phyloP scores from a whole-genome alignment of 1,140 invertebrate species.

The Camponotus pennsylvanicus region DNA sequence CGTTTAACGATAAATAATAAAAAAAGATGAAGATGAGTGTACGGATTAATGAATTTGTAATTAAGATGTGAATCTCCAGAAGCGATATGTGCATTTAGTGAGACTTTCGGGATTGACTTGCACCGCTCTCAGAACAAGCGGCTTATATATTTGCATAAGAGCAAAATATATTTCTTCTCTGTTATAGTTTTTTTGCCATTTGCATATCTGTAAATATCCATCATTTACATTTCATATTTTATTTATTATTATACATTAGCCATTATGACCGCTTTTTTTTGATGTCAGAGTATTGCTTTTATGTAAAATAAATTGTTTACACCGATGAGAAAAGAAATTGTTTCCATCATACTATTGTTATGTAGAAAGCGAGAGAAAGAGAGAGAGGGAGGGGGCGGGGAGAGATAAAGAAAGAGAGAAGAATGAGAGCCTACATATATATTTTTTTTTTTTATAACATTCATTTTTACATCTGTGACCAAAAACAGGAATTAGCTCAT shows the following conservation, averaged over 20 bases:
- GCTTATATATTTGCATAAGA: constrained; percentile 67
- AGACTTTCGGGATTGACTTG: neutral
- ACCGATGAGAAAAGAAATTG: constrained; percentile 72
- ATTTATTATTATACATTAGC: constrained; percentile 84
- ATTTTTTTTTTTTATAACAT: constrained; percentile 68
- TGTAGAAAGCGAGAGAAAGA: constrained; percentile 62
- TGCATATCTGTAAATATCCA: constrained; percentile 85
- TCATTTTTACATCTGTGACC: constrained; percentile 69
- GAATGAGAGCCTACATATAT: constrained; percentile 70
- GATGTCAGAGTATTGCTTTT: constrained; percentile 79
- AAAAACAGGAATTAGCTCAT: constrained; percentile 57
- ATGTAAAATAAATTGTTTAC: constrained; percentile 84
- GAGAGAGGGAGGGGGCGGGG: constrained; percentile 32
- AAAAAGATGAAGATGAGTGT: neutral
- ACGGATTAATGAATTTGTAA: neutral
- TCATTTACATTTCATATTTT: constrained; percentile 85
- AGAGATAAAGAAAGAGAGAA: constrained; percentile 49
- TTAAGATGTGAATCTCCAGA: neutral
- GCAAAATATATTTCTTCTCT: constrained; percentile 77
- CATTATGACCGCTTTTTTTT: constrained; percentile 78
- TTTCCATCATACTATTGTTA: constrained; percentile 77
- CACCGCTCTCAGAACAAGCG: constrained; percentile 24
- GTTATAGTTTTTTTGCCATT: constrained; percentile 84
- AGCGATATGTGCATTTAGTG: neutral
- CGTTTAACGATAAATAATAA: neutral